Percentiles rank a stretch among this genome's conserved stretches.
Conservation (phyloP, 2,113 vertebrate genomes). For the Python bivittatus region DNA sequence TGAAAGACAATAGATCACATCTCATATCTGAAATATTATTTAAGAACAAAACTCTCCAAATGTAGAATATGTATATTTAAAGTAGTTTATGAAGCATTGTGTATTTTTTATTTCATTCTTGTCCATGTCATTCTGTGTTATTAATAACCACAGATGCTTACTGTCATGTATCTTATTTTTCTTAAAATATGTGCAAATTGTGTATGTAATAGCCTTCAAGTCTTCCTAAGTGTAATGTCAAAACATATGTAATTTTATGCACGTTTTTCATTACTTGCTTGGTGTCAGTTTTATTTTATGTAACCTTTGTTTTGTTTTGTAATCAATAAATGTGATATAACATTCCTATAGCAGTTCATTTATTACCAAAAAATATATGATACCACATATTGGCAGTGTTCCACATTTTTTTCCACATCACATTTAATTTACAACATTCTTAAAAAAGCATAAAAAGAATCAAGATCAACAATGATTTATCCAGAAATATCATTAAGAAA, state of each 20-base stretch:
- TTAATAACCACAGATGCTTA: conserved; percentile 37
- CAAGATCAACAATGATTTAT: background rate
- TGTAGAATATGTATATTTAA: conserved; percentile 9
- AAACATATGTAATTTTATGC: conserved; percentile 62
- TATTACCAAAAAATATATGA: conserved; percentile 61
- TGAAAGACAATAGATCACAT: background rate
- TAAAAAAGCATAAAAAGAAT: background rate
- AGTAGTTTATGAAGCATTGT: conserved; percentile 16
- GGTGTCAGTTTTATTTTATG: conserved; percentile 55
- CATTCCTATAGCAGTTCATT: conserved; percentile 68
- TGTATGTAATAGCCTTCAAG: conserved; percentile 56
- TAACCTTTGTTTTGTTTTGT: conserved; percentile 68
- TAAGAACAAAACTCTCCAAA: conserved; percentile 6
- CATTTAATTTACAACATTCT: conserved; percentile 17
- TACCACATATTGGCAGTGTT: background rate
- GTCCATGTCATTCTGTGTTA: conserved; percentile 38
- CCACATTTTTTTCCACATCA: background rate
- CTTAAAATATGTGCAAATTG: conserved; percentile 36
- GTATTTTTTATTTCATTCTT: background rate
- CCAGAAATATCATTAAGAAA: background rate
- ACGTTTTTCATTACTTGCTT: conserved; percentile 67
- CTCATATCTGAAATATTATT: conserved; percentile 18
- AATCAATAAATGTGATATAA: conserved; percentile 77
- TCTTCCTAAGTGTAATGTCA: conserved; percentile 60
- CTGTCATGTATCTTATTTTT: conserved; percentile 56